These are phyloP conservation scores for Mizuhopecten yessoensis DNA, from an alignment of 1,140 invertebrate species.

Conservation along the genomic window DNA sequence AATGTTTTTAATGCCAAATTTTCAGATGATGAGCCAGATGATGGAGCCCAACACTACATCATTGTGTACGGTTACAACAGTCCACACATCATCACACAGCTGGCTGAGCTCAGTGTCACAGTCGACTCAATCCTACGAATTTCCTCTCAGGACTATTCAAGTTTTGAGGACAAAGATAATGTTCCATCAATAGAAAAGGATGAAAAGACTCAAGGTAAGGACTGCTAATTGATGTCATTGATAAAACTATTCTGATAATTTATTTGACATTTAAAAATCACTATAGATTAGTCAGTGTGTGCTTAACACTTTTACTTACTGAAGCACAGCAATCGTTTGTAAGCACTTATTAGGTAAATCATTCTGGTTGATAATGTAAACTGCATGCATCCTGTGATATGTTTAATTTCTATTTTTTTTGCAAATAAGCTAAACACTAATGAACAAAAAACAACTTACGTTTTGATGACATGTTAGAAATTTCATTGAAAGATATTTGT, in stretches of 20 bases:
- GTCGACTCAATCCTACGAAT: slow-evolving; percentile 74
- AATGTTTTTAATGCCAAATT: neutral
- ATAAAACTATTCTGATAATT: neutral
- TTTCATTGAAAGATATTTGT: too few relatives aligned
- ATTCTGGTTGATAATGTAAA: neutral
- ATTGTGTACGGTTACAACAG: slow-evolving; percentile 81
- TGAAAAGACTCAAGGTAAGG: slow-evolving; percentile 76
- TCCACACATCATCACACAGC: slow-evolving; percentile 75
- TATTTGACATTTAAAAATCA: neutral
- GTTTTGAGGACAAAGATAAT: slow-evolving; percentile 60
- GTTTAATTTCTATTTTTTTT: too few relatives aligned
- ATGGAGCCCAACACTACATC: slow-evolving; percentile 82
- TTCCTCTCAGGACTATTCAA: slow-evolving; percentile 75
- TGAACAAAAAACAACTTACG: too few relatives aligned
- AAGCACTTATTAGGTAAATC: neutral
- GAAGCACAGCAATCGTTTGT: neutral
- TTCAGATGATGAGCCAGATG: slow-evolving; percentile 84
- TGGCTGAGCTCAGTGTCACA: slow-evolving; percentile 79
- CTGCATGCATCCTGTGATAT: too few relatives aligned
- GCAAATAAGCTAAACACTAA: too few relatives aligned
- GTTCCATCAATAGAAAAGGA: slow-evolving; percentile 74
- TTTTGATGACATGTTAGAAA: too few relatives aligned
- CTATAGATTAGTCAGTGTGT: neutral
- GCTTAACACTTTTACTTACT: neutral
- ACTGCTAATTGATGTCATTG: neutral